Evolutionary conservation across 2,888 invertebrate species (phyloP), one percentile per base, ranked within the genome.

Genomic region (Brachynemurus nebulosus): DNA sequence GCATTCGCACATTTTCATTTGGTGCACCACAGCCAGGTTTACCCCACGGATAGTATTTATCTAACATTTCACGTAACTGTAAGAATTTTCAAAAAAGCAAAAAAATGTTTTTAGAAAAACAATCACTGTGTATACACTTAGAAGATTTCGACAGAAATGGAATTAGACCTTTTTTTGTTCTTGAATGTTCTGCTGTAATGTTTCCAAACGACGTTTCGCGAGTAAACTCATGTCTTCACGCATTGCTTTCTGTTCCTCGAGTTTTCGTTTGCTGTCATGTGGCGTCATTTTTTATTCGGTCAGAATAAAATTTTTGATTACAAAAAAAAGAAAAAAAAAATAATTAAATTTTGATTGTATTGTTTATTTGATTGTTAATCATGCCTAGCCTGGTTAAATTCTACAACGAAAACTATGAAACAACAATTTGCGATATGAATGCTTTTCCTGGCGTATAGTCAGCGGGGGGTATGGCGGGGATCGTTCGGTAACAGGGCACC

Each of bases 1-100:
- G 72, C 56, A 79, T 76, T 16, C 84, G 73, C 23, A 78, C 62
- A 16, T 62, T 65, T 9, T 69, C 54, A 55, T 79, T 80, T 37
- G 82, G 81, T 16, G 83, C 83, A 19, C 83, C 83, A 39, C 80
- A 78, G 2, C 83, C 83, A 8, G 78, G 80, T 46, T 75, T 71
- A 4, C 84, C 84, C 82, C 84, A 86, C 6, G 86, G 86, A 64
- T 80, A 80, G 59, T 82, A 84, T 50, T 74, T 74, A 47, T 76
- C 71, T 64, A 81, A 71, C 66, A 83, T 76, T 55, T 75, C 73
- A 45, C 75, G 74, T 50, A 77, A 66, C 80, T 80, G 57, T 21
- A 52, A n/a, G n/a, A n/a, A n/a, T n/a, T n/a, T n/a, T n/a, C n/a
- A n/a, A n/a, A n/a, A 52, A 35, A 23, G 30, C 42, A 25, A 16